A percentile compares a stretch with the other conserved stretches of the same genome.
These are phyloP conservation scores for Rhadina sibilatrix DNA, from an alignment of 2,113 vertebrate genomes.

Conservation along the genomic window DNA sequence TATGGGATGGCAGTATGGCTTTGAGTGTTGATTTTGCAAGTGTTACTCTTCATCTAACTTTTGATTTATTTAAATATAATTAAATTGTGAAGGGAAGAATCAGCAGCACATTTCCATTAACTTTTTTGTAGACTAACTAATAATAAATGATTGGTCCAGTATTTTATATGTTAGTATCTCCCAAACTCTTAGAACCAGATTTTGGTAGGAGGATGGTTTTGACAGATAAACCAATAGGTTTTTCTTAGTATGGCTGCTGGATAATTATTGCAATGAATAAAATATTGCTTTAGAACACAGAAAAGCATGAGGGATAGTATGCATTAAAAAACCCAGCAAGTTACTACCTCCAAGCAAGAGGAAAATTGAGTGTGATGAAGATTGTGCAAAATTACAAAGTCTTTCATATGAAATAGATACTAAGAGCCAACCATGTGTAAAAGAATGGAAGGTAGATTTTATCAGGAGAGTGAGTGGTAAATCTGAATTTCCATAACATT, in stretches of 20 bases:
- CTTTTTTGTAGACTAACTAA: not conserved
- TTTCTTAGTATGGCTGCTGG: not conserved
- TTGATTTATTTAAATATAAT: constrained; percentile 18
- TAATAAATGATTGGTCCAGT: not conserved
- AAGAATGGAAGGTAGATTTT: not conserved
- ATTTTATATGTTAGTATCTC: not conserved
- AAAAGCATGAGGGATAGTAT: not conserved
- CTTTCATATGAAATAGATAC: not conserved
- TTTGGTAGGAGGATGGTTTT: not conserved
- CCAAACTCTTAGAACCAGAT: not conserved
- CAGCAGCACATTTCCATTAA: not conserved
- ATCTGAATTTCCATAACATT: not conserved
- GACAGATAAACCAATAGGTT: not conserved
- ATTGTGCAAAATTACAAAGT: not conserved
- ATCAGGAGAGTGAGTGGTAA: not conserved
- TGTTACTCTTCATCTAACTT: constrained; percentile 45
- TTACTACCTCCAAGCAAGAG: not conserved
- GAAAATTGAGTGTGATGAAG: not conserved
- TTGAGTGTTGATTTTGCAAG: constrained; percentile 27
- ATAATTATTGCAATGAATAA: not conserved
- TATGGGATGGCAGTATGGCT: constrained; percentile 16
- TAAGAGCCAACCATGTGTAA: not conserved
- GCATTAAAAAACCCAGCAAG: not conserved
- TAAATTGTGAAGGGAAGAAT: not conserved
- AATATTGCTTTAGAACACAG: not conserved